Percentiles rank a stretch among this genome's conserved stretches.
Evolutionary conservation across 2,113 vertebrate species (phyloP).

Genomic region (Trinectes maculatus): DNA sequence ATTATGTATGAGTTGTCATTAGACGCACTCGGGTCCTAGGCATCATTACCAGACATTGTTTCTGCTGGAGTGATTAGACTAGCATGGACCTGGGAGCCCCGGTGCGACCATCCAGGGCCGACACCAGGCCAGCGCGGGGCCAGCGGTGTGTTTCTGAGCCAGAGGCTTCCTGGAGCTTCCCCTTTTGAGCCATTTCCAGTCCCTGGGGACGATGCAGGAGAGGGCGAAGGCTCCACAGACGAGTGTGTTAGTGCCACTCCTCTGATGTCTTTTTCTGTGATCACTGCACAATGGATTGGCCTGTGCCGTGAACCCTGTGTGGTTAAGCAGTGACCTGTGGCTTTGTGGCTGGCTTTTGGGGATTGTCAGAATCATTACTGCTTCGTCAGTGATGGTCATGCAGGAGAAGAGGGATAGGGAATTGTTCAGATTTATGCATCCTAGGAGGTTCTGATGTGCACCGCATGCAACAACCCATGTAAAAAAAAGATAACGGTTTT

Average conservation of each 20-base stretch:
- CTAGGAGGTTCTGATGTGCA: constrained; percentile 54
- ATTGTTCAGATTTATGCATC: constrained; percentile 53
- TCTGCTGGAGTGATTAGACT: constrained; percentile 99
- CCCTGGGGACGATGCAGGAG: constrained; percentile 88
- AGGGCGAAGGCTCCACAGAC: constrained; percentile 89
- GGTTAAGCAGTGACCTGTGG: constrained; percentile 81
- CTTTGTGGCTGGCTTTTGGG: constrained; percentile 53
- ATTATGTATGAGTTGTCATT: constrained; percentile 99
- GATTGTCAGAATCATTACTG: constrained; percentile 78
- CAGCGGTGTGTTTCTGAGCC: constrained; percentile 93
- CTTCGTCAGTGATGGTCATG: constrained; percentile 77
- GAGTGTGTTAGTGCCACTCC: constrained; percentile 92
- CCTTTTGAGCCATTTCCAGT: constrained; percentile 86
- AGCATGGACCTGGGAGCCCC: constrained; percentile 88
- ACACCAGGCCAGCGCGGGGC: constrained; percentile 85
- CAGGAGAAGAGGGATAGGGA: constrained; percentile 51
- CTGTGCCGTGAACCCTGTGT: constrained; percentile 70
- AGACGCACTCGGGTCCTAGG: constrained; percentile 97
- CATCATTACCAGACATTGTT: constrained; percentile 99
- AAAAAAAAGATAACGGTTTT: constrained; percentile 6
- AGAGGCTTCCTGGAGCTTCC: constrained; percentile 89
- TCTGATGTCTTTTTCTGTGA: constrained; percentile 88
- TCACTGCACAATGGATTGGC: constrained; percentile 82
- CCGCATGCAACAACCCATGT: constrained; percentile 38
- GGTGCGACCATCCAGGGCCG: constrained; percentile 88